Percentiles rank a stretch among this genome's conserved stretches.
Evolutionary conservation across 2,113 vertebrate genomes (phyloP).

Genomic region (Apus apus): DNA sequence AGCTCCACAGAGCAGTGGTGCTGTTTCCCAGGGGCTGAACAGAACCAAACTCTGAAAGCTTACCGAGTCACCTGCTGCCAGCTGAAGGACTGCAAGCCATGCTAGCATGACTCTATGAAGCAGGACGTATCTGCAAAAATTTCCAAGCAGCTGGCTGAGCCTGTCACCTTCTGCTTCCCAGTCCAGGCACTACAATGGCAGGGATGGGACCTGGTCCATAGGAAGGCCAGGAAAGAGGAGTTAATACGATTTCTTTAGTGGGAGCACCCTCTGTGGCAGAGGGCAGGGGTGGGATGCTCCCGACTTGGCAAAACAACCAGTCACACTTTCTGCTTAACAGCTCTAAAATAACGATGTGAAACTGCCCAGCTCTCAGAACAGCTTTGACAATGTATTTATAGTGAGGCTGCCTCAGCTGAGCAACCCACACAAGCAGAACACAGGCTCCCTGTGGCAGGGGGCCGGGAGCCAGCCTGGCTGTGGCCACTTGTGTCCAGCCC

Average conservation of each 20-base stretch:
- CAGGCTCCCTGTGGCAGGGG: not conserved
- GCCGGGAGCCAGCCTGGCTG: not conserved
- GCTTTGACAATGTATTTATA: not conserved
- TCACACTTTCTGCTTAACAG: not conserved
- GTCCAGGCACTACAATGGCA: rapidly evolving
- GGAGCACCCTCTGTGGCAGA: not conserved
- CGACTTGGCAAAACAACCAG: not conserved
- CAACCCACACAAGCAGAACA: not conserved
- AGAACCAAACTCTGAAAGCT: not conserved
- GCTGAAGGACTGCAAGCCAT: not conserved
- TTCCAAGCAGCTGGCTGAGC: not conserved
- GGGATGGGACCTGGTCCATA: not conserved
- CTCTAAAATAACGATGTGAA: not conserved
- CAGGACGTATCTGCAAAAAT: not conserved
- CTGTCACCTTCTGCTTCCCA: not conserved
- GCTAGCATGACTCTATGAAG: rapidly evolving
- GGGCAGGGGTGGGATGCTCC: not conserved
- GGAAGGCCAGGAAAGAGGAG: not conserved
- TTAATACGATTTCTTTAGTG: not conserved
- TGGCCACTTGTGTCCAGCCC: rapidly evolving
- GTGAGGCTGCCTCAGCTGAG: rapidly evolving
- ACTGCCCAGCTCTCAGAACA: not conserved
- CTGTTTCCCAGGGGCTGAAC: not conserved
- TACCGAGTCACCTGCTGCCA: not conserved
- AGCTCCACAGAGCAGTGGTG: not conserved